A percentile compares a stretch with the other conserved stretches of the same genome.
Evolutionary conservation across 2,797 vertebrate genomes (phyloP).

Genomic region (Hoplostethus atlanticus): DNA sequence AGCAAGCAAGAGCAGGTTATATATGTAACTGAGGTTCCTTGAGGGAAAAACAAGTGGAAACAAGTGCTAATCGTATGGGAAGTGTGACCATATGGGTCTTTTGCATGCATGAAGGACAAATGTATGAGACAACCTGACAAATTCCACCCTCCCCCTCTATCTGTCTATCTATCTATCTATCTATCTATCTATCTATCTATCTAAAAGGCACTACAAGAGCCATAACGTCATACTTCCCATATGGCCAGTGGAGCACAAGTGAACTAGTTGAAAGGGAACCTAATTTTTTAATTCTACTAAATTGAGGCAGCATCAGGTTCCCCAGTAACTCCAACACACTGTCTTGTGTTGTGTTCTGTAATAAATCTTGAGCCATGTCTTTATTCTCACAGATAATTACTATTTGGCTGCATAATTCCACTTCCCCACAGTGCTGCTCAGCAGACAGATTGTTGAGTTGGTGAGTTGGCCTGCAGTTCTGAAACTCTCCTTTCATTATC

Average conservation of each 20-base stretch:
- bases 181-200: too few relatives aligned
- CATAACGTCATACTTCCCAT: too few relatives aligned
- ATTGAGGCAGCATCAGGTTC: slow-evolving; percentile 54
- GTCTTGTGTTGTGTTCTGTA: slow-evolving; percentile 48
- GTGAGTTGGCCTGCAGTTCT: slow-evolving; percentile 83
- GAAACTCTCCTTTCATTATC: slow-evolving; percentile 83
- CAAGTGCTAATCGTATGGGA: background rate
- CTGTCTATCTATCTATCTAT: too few relatives aligned
- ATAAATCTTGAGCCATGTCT: slow-evolving; percentile 73
- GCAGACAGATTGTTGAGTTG: slow-evolving; percentile 81
- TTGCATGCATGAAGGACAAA: too few relatives aligned
- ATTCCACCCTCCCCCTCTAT: background rate
- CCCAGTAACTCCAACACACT: slow-evolving; percentile 59
- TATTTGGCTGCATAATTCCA: slow-evolving; percentile 76
- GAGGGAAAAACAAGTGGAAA: background rate
- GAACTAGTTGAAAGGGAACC: background rate
- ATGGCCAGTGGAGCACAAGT: too few relatives aligned
- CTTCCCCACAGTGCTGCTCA: slow-evolving; percentile 70
- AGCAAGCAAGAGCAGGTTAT: background rate
- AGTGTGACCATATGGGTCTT: background rate
- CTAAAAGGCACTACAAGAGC: too few relatives aligned
- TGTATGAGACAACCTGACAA: too few relatives aligned
- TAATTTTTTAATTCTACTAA: slow-evolving; percentile 45
- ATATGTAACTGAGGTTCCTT: background rate
- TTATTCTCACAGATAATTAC: slow-evolving; percentile 78